Evolutionary conservation across 1,140 invertebrate genomes (phyloP).

Genomic region (Adoxophyes honmai): DNA sequence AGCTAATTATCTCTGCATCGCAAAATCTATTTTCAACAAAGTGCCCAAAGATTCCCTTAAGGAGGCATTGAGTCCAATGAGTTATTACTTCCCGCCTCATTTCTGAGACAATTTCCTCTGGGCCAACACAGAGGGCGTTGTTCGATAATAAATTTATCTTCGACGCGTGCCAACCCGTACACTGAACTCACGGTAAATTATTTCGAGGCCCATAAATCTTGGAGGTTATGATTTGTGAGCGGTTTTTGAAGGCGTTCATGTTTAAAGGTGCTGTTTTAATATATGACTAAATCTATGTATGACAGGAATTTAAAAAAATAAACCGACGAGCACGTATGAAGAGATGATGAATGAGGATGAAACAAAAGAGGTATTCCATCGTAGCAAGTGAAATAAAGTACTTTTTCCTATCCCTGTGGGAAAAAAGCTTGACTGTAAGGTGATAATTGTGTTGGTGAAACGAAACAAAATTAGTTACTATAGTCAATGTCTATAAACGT

Average conservation of each 20-base stretch:
- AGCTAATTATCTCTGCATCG: not conserved
- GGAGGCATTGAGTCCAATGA: slow-evolving; percentile 55
- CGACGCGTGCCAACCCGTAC: slow-evolving; percentile 18
- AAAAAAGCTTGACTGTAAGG: too few relatives aligned
- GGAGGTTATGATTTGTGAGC: slow-evolving; percentile 10
- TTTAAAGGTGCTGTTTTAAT: slow-evolving; percentile 10
- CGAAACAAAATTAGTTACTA: too few relatives aligned
- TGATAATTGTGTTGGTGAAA: too few relatives aligned
- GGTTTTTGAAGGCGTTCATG: not conserved
- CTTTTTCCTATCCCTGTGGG: too few relatives aligned
- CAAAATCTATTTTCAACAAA: slow-evolving; percentile 5
- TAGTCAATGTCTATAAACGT: too few relatives aligned
- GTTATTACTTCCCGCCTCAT: slow-evolving; percentile 53
- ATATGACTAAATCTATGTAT: not conserved
- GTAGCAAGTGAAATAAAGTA: too few relatives aligned
- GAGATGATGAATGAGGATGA: too few relatives aligned
- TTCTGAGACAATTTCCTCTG: slow-evolving; percentile 59
- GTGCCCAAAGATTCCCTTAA: slow-evolving; percentile 40
- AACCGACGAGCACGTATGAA: too few relatives aligned
- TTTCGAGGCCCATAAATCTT: slow-evolving; percentile 9
- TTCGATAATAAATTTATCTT: slow-evolving; percentile 47
- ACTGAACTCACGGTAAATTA: slow-evolving; percentile 11
- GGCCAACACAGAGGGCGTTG: slow-evolving; percentile 41
- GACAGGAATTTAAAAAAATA: too few relatives aligned
- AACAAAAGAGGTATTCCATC: too few relatives aligned